Base-by-base conservation (phyloP, 2,888 invertebrate genomes). In the Physocephala rufipes region DNA sequence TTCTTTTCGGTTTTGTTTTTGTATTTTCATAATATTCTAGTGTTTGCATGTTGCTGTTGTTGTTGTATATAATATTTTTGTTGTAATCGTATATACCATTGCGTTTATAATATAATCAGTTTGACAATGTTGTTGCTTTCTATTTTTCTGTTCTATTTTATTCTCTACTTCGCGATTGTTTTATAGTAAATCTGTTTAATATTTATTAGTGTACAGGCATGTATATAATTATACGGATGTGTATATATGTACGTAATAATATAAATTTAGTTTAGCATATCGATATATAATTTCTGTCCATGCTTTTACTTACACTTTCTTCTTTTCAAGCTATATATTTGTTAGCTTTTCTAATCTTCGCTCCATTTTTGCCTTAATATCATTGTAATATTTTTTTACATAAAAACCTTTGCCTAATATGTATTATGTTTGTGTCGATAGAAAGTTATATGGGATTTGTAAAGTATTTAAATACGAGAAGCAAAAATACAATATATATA, bases 61-160 rank as follows among this genome's bases (percentile, higher is more conserved):
- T 59, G 43, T 69, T 65, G 68, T 72, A 64, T 61, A 69, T 68
- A 64, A 49, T 65, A 66, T 51, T 21, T 53, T 70, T 45, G 55
- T 30, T 45, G 45, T 64, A 71, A 30, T 49, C 49, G 59, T 53
- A 49, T 64, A 21, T 45, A 62, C 69, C 59, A 51, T 74, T 59
- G 47, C 55, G 28, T 61, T 72, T 58, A 55, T 67, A 64, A 74
- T 67, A 78, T 78, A 79, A 77, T 73, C 74, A 76, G 77, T 68
- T 47, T n/a, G 21, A n/a, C n/a, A n/a, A n/a, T n/a, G n/a, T 71
- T 45, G 43, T 62, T 71, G 24, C 24, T 24, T 68, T 36, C 47
- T 26, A 4, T 36, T 62, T 15, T 58, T 43, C 19, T 55, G 9
- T 36, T 58, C 19, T 47, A 21, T 36, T 9, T 36, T 9, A 9